Evolutionary conservation across 2,113 vertebrate genomes (phyloP), one percentile per base, ranked within the genome.

Genomic region (Cololabis saira): DNA sequence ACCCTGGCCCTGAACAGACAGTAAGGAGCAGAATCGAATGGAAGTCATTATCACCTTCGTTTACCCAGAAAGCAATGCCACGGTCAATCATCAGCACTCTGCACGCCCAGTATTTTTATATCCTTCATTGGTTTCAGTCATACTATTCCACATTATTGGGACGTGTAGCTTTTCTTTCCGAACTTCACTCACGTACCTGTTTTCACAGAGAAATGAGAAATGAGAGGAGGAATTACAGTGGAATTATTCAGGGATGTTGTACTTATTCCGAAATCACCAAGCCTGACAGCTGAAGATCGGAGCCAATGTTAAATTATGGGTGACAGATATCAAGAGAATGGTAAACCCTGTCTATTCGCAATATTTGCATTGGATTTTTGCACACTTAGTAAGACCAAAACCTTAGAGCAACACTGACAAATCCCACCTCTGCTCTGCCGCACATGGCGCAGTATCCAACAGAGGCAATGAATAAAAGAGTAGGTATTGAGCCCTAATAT

Each of bases 401-500:
- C 62, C 64, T 84, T 83, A 61, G 65, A 74, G 75, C 58, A 74
- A 61, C 21, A n/a, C 60, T 57, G 78, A 77, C 72, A 78, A 75
- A 75, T 66, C 65, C 67, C 61, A 74, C 71, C 71, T 54, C 75
- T 24, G 67, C 48, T 50, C 53, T 6, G 19, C 75, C 44, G 3
- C 71, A 78, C 74, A 82, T 58, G 61, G 67, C 55, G 52, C 1
- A 69, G 48, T 65, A 43, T 56, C 77, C 61, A 67, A 52, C 64
- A 67, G 64, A 68, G 53, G 80, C 77, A 74, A 48, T 71, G 74
- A 82, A 86, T 79, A 64, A 71, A 74, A 79, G 33, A 37, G 33
- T 37, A 37, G 33, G 80, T 81, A 82, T 73, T 83, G 82, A 88
- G 80, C 71, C 71, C 72, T 71, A 75, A 84, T 85, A 77, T 79